Percentiles rank a stretch among this genome's conserved stretches.
Evolutionary conservation across 2,797 vertebrate genomes (phyloP).

Genomic region (Galago senegalensis): DNA sequence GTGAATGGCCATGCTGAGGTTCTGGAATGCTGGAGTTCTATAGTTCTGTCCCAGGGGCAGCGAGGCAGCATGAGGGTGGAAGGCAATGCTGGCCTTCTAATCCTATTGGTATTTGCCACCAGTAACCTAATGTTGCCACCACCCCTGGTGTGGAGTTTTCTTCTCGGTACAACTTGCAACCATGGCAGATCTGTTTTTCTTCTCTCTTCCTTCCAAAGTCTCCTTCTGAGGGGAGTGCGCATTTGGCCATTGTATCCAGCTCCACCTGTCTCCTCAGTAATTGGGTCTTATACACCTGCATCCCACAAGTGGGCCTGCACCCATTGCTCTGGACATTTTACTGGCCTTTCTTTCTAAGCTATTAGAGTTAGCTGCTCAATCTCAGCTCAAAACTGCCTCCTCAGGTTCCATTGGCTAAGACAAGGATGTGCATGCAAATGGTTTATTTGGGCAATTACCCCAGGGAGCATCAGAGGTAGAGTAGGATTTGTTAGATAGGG

Average conservation of each 20-base stretch:
- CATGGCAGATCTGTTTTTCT: not conserved
- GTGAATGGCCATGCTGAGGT: rapidly evolving
- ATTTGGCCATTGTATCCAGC: not conserved
- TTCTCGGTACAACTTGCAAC: not conserved
- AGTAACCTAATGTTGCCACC: not conserved
- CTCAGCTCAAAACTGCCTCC: not conserved
- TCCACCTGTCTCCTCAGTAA: not conserved
- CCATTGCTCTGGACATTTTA: rapidly evolving
- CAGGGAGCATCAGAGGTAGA: not conserved
- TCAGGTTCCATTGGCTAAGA: not conserved
- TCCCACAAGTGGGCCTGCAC: not conserved
- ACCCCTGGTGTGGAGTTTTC: not conserved
- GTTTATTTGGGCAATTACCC: not conserved
- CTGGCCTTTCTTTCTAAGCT: not conserved
- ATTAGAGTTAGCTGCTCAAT: not conserved
- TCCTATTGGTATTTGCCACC: not conserved
- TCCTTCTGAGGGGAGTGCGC: not conserved
- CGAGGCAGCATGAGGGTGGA: not conserved
- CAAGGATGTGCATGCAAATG: not conserved
- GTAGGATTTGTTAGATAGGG: not conserved
- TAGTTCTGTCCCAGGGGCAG: not conserved
- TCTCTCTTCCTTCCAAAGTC: not conserved
- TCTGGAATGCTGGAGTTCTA: not conserved
- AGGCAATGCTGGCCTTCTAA: not conserved
- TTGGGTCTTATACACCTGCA: not conserved